Evolutionary conservation across 2,888 invertebrate species (phyloP).

Genomic region (Nomada fabriciana): DNA sequence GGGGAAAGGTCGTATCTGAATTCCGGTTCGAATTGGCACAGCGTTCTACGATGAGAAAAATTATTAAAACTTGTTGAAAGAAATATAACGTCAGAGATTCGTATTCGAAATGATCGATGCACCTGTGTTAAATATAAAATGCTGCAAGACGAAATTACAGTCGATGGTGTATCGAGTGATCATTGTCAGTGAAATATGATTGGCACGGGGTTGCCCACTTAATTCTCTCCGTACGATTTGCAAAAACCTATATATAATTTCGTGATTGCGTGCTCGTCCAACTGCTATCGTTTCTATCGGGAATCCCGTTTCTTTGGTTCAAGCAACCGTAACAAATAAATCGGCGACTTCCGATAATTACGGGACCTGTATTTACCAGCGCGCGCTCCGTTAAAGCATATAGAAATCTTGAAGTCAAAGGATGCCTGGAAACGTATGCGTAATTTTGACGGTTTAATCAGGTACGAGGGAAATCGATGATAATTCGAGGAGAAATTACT

Average conservation of each 20-base stretch:
- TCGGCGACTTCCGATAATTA: constrained; percentile 53
- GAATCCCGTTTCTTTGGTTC: constrained; percentile 19
- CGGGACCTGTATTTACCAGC: constrained; percentile 8
- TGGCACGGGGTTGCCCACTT: not conserved
- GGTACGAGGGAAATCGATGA: too few relatives aligned
- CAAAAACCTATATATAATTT: constrained; percentile 12
- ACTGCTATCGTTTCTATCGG: constrained; percentile 6
- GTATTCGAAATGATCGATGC: too few relatives aligned
- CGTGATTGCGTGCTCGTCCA: not conserved
- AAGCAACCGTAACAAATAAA: constrained; percentile 32
- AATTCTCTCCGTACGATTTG: constrained; percentile 4
- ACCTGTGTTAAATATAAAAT: not conserved
- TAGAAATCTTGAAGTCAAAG: not conserved
- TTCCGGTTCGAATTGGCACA: too few relatives aligned
- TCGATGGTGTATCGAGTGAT: not conserved
- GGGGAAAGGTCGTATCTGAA: too few relatives aligned
- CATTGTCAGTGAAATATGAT: too few relatives aligned
- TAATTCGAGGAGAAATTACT: too few relatives aligned
- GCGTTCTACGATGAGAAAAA: too few relatives aligned
- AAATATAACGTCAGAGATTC: too few relatives aligned
- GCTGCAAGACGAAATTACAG: not conserved
- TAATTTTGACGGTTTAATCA: not conserved
- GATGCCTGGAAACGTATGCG: not conserved
- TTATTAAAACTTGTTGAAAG: too few relatives aligned
- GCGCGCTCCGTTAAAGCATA: constrained; percentile 11